These are phyloP conservation scores for Encarsia formosa DNA, from an alignment of 2,888 invertebrate species.

Conservation along the genomic window DNA sequence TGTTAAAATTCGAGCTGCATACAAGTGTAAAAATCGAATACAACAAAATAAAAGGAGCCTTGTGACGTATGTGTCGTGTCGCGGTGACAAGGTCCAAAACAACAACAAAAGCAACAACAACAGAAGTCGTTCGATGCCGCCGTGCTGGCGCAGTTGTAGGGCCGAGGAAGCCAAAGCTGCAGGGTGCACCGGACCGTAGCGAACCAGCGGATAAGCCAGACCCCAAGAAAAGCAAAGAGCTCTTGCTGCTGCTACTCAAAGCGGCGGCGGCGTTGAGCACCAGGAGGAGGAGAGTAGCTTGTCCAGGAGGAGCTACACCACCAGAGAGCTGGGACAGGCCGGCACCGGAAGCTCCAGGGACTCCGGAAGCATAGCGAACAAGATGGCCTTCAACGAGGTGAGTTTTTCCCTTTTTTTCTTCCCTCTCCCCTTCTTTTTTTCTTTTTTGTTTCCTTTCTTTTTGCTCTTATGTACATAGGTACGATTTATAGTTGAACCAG, in stretches of 20 bases:
- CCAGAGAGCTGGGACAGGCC: conserved; percentile 46
- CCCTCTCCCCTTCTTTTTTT: not conserved
- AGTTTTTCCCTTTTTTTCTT: conserved; percentile 42
- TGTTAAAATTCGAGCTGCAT: too few relatives aligned
- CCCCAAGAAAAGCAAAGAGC: too few relatives aligned
- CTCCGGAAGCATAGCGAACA: conserved; percentile 40
- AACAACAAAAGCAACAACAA: too few relatives aligned
- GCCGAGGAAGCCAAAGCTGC: conserved; percentile 26
- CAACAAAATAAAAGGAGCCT: not conserved
- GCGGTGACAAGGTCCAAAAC: conserved; percentile 32
- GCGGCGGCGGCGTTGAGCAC: too few relatives aligned
- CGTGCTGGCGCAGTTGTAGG: not conserved
- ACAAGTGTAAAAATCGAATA: not conserved
- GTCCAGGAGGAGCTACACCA: conserved; percentile 26
- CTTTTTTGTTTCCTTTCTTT: too few relatives aligned
- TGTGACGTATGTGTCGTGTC: conserved; percentile 45
- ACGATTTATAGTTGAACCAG: too few relatives aligned
- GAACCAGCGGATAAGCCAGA: conserved; percentile 19
- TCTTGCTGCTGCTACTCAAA: too few relatives aligned
- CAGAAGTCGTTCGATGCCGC: not conserved
- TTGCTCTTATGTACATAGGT: too few relatives aligned
- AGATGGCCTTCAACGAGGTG: conserved; percentile 77
- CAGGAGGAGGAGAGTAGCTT: too few relatives aligned
- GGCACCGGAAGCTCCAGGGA: conserved; percentile 40
- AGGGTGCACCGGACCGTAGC: not conserved